Conservation (phyloP, 2,113 vertebrate genomes). For the Cettia cetti region DNA sequence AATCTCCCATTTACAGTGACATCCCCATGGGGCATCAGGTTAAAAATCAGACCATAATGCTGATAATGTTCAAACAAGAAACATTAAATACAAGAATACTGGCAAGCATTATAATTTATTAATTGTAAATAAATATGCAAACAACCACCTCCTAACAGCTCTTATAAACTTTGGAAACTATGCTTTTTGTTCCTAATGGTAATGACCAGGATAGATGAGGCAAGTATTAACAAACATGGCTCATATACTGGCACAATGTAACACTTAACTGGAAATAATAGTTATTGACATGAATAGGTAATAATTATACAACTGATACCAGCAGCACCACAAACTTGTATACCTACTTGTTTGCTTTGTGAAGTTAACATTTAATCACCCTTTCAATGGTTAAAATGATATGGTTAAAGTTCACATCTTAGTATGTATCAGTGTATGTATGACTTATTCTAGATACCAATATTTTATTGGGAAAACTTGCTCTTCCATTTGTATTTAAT, state of each 20-base stretch:
- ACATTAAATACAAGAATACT: background rate
- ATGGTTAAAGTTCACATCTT: background rate
- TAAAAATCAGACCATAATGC: background rate
- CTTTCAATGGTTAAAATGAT: background rate
- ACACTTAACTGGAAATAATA: background rate
- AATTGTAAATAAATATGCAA: background rate
- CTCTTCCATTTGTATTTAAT: background rate
- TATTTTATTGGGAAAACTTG: background rate
- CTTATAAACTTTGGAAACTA: background rate
- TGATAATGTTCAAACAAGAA: background rate
- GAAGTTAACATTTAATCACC: background rate
- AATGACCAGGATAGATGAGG: background rate
- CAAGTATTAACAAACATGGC: background rate
- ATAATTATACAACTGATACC: background rate
- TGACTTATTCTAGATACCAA: background rate
- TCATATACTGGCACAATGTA: background rate
- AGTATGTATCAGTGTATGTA: background rate
- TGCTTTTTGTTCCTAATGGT: background rate
- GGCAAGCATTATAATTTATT: background rate
- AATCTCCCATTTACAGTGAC: background rate
- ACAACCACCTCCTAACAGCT: background rate
- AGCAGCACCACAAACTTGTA: background rate
- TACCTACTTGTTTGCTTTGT: background rate
- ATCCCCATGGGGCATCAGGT: background rate
- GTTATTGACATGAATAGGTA: background rate